Conservation (phyloP, 1,140 invertebrate species). For the Pseudomyrmex gracilis region DNA sequence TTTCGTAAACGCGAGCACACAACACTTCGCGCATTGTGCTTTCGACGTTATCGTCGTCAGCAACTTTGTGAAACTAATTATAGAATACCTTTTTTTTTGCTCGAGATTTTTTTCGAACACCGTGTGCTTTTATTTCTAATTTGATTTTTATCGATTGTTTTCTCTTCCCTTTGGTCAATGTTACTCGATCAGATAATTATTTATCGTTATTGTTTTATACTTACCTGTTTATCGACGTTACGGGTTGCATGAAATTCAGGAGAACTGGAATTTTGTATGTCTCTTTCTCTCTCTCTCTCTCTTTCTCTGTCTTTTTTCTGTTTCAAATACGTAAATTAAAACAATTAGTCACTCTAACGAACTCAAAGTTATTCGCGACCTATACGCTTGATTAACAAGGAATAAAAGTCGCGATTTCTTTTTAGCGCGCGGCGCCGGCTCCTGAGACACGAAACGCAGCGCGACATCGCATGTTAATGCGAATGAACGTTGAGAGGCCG, state of each 20-base stretch:
- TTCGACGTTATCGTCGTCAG: neutral
- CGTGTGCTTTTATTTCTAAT: too few species aligned
- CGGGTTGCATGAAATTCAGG: too few species aligned
- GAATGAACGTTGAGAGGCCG: slow-evolving; percentile 59
- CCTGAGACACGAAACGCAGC: neutral
- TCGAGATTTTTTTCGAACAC: too few species aligned
- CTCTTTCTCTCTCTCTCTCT: too few species aligned
- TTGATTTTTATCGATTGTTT: too few species aligned
- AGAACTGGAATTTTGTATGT: too few species aligned
- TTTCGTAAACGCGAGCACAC: slow-evolving; percentile 26
- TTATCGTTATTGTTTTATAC: too few species aligned
- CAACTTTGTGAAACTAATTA: neutral
- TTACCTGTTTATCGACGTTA: too few species aligned
- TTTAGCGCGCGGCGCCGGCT: neutral
- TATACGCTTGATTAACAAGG: neutral
- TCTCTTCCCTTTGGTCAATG: too few species aligned
- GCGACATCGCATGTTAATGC: slow-evolving; percentile 64
- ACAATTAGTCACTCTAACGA: neutral
- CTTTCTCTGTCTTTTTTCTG: too few species aligned
- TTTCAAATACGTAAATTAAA: neutral
- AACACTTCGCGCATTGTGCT: neutral
- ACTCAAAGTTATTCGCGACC: neutral
- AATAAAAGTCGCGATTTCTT: neutral
- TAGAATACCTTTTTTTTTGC: neutral
- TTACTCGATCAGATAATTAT: too few species aligned